phyloP scores from a whole-genome alignment of 2,888 invertebrate species.

The Hartigia nigra region DNA sequence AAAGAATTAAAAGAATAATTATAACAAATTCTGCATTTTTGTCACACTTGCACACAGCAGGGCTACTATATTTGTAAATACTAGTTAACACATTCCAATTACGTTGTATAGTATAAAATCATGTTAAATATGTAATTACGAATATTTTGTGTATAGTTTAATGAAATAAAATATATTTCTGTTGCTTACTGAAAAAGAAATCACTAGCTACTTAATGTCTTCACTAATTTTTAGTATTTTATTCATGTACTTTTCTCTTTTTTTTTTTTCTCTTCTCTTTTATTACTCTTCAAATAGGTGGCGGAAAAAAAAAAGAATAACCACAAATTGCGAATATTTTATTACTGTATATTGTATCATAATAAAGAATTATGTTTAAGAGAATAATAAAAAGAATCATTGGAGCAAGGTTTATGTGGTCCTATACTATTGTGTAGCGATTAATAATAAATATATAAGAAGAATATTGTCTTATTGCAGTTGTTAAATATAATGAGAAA shows the following conservation, averaged over 20 bases:
- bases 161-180: slow-evolving; percentile 64
- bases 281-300: slow-evolving; percentile 51
- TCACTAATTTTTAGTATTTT: slow-evolving; percentile 58
- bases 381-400: slow-evolving; percentile 53
- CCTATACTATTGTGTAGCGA: slow-evolving; percentile 57
- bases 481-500: slow-evolving; percentile 60
- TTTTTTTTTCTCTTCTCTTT: slow-evolving; percentile 37
- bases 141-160: slow-evolving; percentile 66
- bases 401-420: slow-evolving; percentile 66
- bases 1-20: slow-evolving; percentile 31
- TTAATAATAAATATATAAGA: slow-evolving; percentile 36
- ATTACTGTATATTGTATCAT: slow-evolving; percentile 61
- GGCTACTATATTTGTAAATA: slow-evolving; percentile 64
- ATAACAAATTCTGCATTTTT: slow-evolving; percentile 58
- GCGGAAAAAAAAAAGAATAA: slow-evolving; percentile 57
- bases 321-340: slow-evolving; percentile 59
- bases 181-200: slow-evolving; percentile 59
- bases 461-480: slow-evolving; percentile 56
- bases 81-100: slow-evolving; percentile 67
- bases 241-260: slow-evolving; percentile 42
- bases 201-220: slow-evolving; percentile 63
- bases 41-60: slow-evolving; percentile 63
- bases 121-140: slow-evolving; percentile 66
- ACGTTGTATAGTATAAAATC: slow-evolving; percentile 62
- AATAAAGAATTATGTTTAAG: slow-evolving; percentile 54